Percentiles rank a stretch among this genome's conserved stretches.
phyloP scores from a whole-genome alignment of 2,797 vertebrate genomes.

The Pteronotus mesoamericanus region DNA sequence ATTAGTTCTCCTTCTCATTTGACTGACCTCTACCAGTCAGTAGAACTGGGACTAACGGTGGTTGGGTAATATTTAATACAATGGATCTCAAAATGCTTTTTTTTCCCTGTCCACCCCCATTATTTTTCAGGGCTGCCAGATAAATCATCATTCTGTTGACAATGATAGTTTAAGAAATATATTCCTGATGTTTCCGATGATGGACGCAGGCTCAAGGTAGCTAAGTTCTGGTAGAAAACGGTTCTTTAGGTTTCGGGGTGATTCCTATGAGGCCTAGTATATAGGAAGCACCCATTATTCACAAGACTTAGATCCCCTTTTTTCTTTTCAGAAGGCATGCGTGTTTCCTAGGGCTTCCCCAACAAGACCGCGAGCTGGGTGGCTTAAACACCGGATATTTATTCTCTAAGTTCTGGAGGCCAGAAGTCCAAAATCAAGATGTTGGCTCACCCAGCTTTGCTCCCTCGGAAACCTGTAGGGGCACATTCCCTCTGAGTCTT shows the following conservation, averaged over 20 bases:
- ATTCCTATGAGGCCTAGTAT: not conserved
- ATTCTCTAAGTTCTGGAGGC: not conserved
- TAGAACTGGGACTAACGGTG: not conserved
- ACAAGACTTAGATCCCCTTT: not conserved
- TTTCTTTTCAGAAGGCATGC: not conserved
- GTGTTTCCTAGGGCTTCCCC: not conserved
- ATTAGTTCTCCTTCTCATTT: slow-evolving; percentile 33
- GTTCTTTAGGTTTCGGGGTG: not conserved
- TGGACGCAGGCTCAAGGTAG: not conserved
- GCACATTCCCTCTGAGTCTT: not conserved
- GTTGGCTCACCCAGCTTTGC: too few species aligned
- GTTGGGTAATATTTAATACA: not conserved
- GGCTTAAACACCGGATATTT: not conserved
- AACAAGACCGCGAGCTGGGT: not conserved
- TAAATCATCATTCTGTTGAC: not conserved
- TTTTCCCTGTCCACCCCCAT: not conserved
- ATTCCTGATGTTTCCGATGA: not conserved
- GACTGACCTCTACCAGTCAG: not conserved
- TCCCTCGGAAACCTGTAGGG: not conserved
- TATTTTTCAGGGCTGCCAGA: not conserved
- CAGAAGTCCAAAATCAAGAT: not conserved
- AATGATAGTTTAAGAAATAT: not conserved
- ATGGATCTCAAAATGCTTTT: not conserved
- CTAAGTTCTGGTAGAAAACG: not conserved
- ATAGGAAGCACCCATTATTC: not conserved